Percentiles rank a stretch among this genome's conserved stretches.
phyloP scores from a whole-genome alignment of 2,113 vertebrate genomes.

The Prietella phreatophila region DNA sequence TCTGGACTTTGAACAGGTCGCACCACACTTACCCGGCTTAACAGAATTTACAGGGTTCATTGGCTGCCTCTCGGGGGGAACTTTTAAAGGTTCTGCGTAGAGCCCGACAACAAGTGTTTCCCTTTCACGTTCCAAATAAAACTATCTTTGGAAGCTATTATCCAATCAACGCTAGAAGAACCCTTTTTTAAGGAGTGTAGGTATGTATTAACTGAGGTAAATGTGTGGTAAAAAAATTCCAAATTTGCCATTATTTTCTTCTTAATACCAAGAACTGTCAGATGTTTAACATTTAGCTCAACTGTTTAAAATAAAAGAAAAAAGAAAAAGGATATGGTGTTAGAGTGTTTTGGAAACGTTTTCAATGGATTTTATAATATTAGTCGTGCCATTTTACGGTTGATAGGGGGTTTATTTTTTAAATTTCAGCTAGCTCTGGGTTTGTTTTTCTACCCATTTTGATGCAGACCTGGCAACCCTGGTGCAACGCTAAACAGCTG shows the following conservation, averaged over 20 bases:
- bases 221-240: neutral
- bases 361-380: neutral
- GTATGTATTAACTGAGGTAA: neutral
- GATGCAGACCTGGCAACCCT: neutral
- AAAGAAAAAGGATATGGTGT: neutral
- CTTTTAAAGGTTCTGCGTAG: neutral
- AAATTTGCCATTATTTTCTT: neutral
- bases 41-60: neutral
- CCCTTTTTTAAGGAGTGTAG: neutral
- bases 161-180: neutral
- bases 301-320: neutral
- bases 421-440: neutral
- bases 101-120: neutral
- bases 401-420: neutral
- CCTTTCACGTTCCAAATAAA: neutral
- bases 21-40: neutral
- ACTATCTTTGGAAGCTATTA: neutral
- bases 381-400: neutral
- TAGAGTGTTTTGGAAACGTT: neutral
- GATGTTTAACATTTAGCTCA: neutral
- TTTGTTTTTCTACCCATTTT: neutral
- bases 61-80: neutral
- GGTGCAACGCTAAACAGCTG: neutral
- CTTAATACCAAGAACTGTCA: neutral
- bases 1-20: neutral